phyloP scores from a whole-genome alignment of 2,888 invertebrate species.

The Zaprionus bogoriensis region DNA sequence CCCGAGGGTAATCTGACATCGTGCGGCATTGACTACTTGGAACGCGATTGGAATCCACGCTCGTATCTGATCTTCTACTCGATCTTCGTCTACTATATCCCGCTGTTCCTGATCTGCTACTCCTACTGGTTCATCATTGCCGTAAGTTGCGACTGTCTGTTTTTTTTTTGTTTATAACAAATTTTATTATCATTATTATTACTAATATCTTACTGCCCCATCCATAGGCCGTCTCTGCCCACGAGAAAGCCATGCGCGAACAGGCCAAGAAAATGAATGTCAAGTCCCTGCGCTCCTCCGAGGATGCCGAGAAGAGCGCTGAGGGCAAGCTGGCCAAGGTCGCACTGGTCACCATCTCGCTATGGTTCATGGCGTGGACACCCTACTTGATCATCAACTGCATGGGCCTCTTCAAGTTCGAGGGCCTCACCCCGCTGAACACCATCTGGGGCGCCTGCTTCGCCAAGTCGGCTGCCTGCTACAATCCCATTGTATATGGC shows the following conservation, averaged over 20 bases:
- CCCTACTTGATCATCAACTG: conserved; percentile 93
- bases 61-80: conserved; percentile 92
- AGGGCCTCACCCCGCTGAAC: conserved; percentile 89
- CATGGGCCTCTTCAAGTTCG: conserved; percentile 90
- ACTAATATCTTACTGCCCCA: background rate
- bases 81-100: conserved; percentile 90
- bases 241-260: conserved; percentile 93
- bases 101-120: conserved; percentile 91
- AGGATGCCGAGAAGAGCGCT: conserved; percentile 90
- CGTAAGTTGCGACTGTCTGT: conserved; percentile 83
- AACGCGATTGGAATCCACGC: conserved; percentile 89
- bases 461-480: conserved; percentile 95
- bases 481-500: conserved; percentile 95
- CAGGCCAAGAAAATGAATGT: conserved; percentile 98
- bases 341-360: conserved; percentile 93
- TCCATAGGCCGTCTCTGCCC: conserved; percentile 81
- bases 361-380: conserved; percentile 97
- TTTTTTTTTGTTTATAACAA: too few species aligned
- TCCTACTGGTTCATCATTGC: conserved; percentile 94
- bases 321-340: conserved; percentile 95
- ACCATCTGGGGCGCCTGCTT: conserved; percentile 96
- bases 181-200: accelerated
- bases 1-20: conserved; percentile 97
- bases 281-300: conserved; percentile 91
- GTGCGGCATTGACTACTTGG: conserved; percentile 94